phyloP scores from a whole-genome alignment of 2,888 invertebrate genomes.

The Lochmaea crataegi region DNA sequence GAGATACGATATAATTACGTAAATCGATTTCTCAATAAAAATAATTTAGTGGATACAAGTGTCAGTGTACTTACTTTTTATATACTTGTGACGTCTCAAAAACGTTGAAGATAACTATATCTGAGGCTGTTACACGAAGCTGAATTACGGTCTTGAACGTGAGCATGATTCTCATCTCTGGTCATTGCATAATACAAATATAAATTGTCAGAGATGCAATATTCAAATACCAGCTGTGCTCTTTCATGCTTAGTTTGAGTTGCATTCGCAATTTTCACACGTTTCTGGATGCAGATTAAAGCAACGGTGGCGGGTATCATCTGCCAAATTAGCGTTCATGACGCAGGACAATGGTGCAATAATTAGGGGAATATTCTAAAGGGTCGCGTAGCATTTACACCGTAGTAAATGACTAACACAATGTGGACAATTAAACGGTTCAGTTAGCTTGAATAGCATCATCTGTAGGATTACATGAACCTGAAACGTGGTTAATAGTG shows the following conservation, averaged over 20 bases:
- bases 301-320: slow-evolving; percentile 27
- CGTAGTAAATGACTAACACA: slow-evolving; percentile 38
- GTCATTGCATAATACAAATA: slow-evolving; percentile 6
- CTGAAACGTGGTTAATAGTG: slow-evolving; percentile 32
- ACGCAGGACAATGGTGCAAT: slow-evolving; percentile 35
- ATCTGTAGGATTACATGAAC: slow-evolving; percentile 36
- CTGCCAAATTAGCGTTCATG: slow-evolving; percentile 37
- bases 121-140: too few species aligned
- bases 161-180: neutral
- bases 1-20: too few species aligned
- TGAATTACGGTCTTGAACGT: neutral
- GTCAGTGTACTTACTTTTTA: too few species aligned
- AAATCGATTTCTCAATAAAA: too few species aligned
- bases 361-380: slow-evolving; percentile 34
- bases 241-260: slow-evolving; percentile 28
- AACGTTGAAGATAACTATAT: too few species aligned
- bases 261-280: slow-evolving; percentile 38
- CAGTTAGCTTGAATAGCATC: slow-evolving; percentile 37
- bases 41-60: too few species aligned
- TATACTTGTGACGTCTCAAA: too few species aligned
- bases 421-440: slow-evolving; percentile 36
- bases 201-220: slow-evolving; percentile 23
- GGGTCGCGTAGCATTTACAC: slow-evolving; percentile 32
- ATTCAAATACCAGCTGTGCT: slow-evolving; percentile 31
- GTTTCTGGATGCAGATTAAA: slow-evolving; percentile 34